phyloP scores from a whole-genome alignment of 2,888 invertebrate genomes.

The Ethmia dodecea region DNA sequence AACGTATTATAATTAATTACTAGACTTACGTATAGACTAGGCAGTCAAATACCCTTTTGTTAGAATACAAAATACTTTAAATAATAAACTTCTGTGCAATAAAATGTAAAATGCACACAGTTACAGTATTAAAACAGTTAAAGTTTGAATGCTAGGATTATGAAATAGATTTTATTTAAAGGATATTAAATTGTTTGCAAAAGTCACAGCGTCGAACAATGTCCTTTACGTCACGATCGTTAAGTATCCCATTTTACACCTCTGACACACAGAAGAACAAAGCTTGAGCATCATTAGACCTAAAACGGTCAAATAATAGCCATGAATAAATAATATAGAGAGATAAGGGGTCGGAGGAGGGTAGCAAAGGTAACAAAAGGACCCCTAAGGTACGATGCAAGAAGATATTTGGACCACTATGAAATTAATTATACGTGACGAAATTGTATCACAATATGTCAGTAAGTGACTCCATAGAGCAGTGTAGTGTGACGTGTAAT shows the following conservation, averaged over 20 bases:
- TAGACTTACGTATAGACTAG: too few relatives aligned
- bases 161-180: conserved; percentile 1
- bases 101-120: too few relatives aligned
- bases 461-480: too few relatives aligned
- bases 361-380: conserved; percentile 50
- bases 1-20: too few relatives aligned
- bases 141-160: too few relatives aligned
- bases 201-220: neutral
- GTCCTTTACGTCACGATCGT: conserved; percentile 44
- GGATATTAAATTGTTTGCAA: neutral
- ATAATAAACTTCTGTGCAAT: too few relatives aligned
- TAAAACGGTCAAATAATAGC: conserved; percentile 77
- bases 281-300: conserved; percentile 68
- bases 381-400: conserved; percentile 52
- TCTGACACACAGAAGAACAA: conserved; percentile 61
- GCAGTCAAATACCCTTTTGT: too few relatives aligned
- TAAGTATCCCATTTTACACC: conserved; percentile 67
- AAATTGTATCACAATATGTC: conserved; percentile 63
- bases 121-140: too few relatives aligned
- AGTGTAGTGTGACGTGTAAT: too few relatives aligned
- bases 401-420: conserved; percentile 49
- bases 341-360: conserved; percentile 51
- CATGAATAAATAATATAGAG: conserved; percentile 71
- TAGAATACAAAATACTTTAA: too few relatives aligned
- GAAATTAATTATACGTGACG: conserved; percentile 64